A percentile compares a stretch with the other conserved stretches of the same genome.
Evolutionary conservation across 2,797 vertebrate genomes (phyloP).

Genomic region (Bryconaethiops microstoma): DNA sequence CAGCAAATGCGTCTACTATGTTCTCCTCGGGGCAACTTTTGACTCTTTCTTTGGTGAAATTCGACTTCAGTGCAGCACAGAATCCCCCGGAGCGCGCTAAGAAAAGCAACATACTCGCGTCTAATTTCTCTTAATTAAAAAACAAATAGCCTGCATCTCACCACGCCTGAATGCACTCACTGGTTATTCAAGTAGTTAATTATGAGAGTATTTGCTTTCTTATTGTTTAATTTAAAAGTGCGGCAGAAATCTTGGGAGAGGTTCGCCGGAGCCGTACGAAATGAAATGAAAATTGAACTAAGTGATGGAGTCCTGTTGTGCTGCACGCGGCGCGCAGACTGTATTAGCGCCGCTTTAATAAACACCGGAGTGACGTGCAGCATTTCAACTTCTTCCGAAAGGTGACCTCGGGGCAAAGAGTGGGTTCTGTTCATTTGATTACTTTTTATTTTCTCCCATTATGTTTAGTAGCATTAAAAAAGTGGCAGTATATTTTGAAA

Average conservation of each 20-base stretch:
- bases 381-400: neutral
- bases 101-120: conserved; percentile 27
- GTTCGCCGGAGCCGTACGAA: conserved; percentile 11
- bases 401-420: neutral
- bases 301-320: conserved; percentile 25
- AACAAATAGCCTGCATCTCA: conserved; percentile 57
- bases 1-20: neutral
- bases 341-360: neutral
- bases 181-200: conserved; percentile 67
- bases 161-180: conserved; percentile 62
- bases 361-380: neutral
- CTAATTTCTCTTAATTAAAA: conserved; percentile 67
- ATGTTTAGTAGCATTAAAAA: neutral
- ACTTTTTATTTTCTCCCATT: neutral
- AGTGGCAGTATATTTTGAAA: neutral
- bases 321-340: neutral
- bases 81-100: neutral
- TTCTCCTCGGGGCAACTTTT: neutral
- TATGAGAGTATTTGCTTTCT: conserved; percentile 65
- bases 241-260: conserved; percentile 35
- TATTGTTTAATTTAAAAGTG: conserved; percentile 68
- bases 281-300: conserved; percentile 26
- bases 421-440: neutral
- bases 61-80: neutral
- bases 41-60: neutral